Evolutionary conservation across 1,140 invertebrate species (phyloP).

Genomic region (Batillaria attramentaria): DNA sequence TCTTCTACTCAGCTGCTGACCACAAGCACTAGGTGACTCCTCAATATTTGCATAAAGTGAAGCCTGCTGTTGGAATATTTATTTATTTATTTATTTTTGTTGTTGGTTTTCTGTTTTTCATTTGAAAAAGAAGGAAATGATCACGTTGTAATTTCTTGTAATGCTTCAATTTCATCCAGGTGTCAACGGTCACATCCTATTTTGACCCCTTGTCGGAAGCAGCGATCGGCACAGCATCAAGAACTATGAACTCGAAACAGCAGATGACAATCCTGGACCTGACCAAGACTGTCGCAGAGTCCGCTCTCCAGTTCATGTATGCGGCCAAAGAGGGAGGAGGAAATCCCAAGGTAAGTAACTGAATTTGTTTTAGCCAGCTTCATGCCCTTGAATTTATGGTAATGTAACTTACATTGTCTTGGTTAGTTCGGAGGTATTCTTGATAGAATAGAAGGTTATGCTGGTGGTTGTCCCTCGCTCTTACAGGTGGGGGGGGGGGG

Average conservation of each 20-base stretch:
- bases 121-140: background rate
- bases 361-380: background rate
- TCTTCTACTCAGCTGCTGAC: too few species aligned
- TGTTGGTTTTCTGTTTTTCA: background rate
- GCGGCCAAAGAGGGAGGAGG: constrained; percentile 83
- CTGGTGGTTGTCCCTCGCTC: background rate
- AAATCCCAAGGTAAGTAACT: constrained; percentile 63
- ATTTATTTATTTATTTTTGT: background rate
- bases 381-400: too few species aligned
- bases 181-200: constrained; percentile 82
- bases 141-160: background rate
- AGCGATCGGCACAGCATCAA: constrained; percentile 87
- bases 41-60: too few species aligned
- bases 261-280: constrained; percentile 93
- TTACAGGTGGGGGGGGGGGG: background rate
- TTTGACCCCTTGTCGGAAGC: constrained; percentile 88
- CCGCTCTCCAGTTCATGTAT: constrained; percentile 87
- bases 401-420: too few species aligned
- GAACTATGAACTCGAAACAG: constrained; percentile 90
- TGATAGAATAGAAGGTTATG: background rate
- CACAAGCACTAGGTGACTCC: too few species aligned
- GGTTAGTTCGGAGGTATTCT: too few species aligned
- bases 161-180: constrained; percentile 24
- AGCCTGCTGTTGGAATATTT: too few species aligned
- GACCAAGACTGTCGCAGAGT: constrained; percentile 94